phyloP scores from a whole-genome alignment of 2,888 invertebrate species.

The Apoderus coryli region DNA sequence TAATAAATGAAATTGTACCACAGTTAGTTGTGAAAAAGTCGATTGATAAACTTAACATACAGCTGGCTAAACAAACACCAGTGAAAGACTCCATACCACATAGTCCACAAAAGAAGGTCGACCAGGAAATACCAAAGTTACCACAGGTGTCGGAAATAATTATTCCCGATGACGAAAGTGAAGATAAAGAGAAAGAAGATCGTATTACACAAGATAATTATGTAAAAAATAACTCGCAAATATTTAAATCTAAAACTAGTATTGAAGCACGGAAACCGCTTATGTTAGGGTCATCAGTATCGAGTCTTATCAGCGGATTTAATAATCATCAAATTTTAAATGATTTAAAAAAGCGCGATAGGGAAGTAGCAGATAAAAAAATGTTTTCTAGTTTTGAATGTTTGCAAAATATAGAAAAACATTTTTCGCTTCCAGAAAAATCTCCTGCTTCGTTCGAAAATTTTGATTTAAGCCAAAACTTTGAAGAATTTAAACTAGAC shows the following conservation, averaged over 20 bases:
- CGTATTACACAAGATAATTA: constrained; percentile 31
- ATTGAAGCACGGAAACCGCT: constrained; percentile 38
- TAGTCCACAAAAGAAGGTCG: constrained; percentile 33
- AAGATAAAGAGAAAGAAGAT: constrained; percentile 24
- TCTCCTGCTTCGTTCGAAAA: constrained; percentile 32
- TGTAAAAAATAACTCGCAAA: constrained; percentile 32
- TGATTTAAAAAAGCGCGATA: constrained; percentile 36
- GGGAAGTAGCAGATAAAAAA: constrained; percentile 20
- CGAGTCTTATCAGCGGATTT: constrained; percentile 35
- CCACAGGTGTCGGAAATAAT: constrained; percentile 63
- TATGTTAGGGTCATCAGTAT: constrained; percentile 46
- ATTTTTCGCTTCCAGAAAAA: constrained; percentile 15
- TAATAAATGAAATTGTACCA: constrained; percentile 16
- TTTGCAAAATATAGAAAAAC: constrained; percentile 29
- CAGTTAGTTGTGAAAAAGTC: constrained; percentile 27
- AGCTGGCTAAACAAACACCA: constrained; percentile 27
- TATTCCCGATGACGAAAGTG: constrained; percentile 49
- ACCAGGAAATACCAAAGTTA: constrained; percentile 55
- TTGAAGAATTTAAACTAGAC: constrained; percentile 66
- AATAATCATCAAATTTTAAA: constrained; percentile 37
- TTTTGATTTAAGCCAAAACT: constrained; percentile 59
- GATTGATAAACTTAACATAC: constrained; percentile 28
- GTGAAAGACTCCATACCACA: constrained; percentile 21
- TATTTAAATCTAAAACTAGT: constrained; percentile 31
- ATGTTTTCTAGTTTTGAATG: constrained; percentile 32